Conservation (phyloP, 2,797 vertebrate species). For the Acomys russatus region DNA sequence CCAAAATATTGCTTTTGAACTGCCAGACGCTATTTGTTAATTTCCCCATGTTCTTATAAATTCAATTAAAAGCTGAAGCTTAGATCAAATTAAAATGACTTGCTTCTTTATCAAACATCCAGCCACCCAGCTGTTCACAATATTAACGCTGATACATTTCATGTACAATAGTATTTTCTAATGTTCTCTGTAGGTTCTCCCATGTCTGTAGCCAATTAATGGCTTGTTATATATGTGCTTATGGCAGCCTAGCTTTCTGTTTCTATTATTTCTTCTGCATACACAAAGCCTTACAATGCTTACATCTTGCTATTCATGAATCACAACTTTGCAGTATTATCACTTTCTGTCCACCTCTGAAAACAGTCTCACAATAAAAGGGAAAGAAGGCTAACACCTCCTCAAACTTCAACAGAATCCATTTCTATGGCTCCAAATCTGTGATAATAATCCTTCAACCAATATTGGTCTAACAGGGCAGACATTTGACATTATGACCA, state of each 20-base stretch:
- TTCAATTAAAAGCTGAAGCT: slow-evolving; percentile 82
- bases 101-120: slow-evolving; percentile 79
- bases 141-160: slow-evolving; percentile 80
- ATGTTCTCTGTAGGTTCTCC: slow-evolving; percentile 76
- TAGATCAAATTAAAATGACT: slow-evolving; percentile 82
- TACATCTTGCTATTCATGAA: slow-evolving; percentile 66
- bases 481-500: slow-evolving; percentile 33
- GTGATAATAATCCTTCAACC: neutral
- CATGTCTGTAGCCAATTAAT: slow-evolving; percentile 80
- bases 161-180: slow-evolving; percentile 74
- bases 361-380: slow-evolving; percentile 54
- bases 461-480: neutral
- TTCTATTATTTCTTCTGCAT: slow-evolving; percentile 81
- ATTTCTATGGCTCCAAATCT: neutral
- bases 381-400: neutral
- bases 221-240: slow-evolving; percentile 72
- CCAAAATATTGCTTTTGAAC: slow-evolving; percentile 69
- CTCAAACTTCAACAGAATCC: neutral
- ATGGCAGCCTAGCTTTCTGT: slow-evolving; percentile 84
- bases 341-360: slow-evolving; percentile 53
- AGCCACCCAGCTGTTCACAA: slow-evolving; percentile 79
- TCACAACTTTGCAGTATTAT: slow-evolving; percentile 60
- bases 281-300: slow-evolving; percentile 74
- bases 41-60: slow-evolving; percentile 75
- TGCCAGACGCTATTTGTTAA: slow-evolving; percentile 72